Base-by-base conservation (phyloP, 2,888 invertebrate species). In the Nymphalis c-album region DNA sequence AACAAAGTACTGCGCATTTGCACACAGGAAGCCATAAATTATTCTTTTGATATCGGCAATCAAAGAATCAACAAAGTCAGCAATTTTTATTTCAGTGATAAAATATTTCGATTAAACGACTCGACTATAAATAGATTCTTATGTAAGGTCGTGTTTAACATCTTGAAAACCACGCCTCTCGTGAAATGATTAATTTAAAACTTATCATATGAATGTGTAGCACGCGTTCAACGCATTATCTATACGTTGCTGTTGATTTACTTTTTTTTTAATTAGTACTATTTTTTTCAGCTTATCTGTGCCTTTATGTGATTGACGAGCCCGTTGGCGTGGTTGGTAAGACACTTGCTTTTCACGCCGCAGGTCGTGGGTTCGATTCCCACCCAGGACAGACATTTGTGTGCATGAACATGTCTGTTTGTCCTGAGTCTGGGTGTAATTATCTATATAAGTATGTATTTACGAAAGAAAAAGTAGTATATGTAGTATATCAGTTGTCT, bases 21-120 rank as follows among this genome's bases (percentile, higher is more conserved):
- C 31, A 55, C n/a, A 55, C 53, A 55, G 53, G 53, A 31, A 31
- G 31, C 31, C 17, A n/a, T n/a, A n/a, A 57, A 40, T 40, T 31
- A 31, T 31, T 10, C 10, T 18, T 1, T 17, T 13, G 18, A 35
- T 40, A n/a, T 40, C 57, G 13, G 57, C 13, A 40, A 57, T 40
- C 35, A 18, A 40, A 35, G 18, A 40, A 57, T 10, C 35, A 57
- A 57, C 40, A 40, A 57, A 40, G 31, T 13, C 2, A n/a, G 13
- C 40, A 55, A 35, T 31, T 40, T 40, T 35, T n/a, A n/a, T n/a
- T n/a, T 57, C 13, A 40, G 6, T 26, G 55, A 35, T 57, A 31
- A 40, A 10, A 10, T 55, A 16, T 40, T 57, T 57, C 13, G 1
- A 55, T n/a, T 6, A 26, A 20, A 0, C 35, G 18, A 40, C 10